These are phyloP conservation scores for Tupaia chinensis DNA, from an alignment of 2,113 vertebrate species.

Conservation along the genomic window DNA sequence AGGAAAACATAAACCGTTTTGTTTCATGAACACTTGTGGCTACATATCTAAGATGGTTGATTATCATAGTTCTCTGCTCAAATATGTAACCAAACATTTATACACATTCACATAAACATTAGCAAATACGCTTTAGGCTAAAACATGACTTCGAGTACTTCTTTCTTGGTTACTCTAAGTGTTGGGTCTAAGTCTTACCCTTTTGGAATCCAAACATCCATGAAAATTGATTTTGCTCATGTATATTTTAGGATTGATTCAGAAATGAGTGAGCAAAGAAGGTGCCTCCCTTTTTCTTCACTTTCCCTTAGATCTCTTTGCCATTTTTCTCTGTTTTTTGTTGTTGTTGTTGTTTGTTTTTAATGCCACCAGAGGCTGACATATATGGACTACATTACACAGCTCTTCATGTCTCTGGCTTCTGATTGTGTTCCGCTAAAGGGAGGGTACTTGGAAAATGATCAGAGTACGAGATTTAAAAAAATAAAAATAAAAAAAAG, in stretches of 20 bases:
- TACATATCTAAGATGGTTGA: background rate
- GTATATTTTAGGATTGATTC: background rate
- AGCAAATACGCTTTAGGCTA: background rate
- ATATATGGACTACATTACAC: background rate
- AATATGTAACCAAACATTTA: conserved; percentile 8
- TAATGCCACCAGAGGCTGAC: background rate
- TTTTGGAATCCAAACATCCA: conserved; percentile 9
- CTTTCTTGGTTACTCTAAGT: background rate
- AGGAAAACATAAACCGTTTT: conserved; percentile 37
- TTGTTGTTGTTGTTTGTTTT: no score
- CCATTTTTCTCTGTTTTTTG: conserved; percentile 4
- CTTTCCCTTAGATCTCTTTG: background rate
- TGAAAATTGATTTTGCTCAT: conserved; percentile 22
- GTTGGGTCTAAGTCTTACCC: background rate
- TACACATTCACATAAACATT: background rate
- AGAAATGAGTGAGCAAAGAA: background rate
- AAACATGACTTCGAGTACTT: conserved; percentile 7
- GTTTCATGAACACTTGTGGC: background rate
- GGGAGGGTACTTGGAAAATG: background rate
- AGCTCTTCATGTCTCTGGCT: background rate
- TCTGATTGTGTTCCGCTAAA: background rate
- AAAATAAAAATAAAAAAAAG: background rate
- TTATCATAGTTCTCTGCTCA: background rate
- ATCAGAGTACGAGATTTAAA: background rate
- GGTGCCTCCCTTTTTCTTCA: background rate